Base-by-base conservation (phyloP, 2,888 invertebrate genomes). In the Ichneumoninae sp. region DNA sequence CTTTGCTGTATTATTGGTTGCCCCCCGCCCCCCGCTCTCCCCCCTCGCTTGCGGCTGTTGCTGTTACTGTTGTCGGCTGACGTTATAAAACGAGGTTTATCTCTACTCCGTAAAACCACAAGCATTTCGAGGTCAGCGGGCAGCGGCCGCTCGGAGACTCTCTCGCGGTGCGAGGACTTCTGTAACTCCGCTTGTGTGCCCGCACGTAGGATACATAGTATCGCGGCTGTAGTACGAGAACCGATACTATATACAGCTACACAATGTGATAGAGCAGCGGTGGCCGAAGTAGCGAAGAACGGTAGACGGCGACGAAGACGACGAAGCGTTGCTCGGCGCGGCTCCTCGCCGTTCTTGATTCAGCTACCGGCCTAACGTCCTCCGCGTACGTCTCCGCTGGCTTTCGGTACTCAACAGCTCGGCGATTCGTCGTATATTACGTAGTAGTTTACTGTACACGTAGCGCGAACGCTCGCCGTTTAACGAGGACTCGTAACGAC, bases 51-150 rank as follows among this genome's bases (percentile, higher is more conserved):
- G 50, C 26, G 57, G 79, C 57, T 19, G 40, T 60, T 57, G 19
- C 65, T 65, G 65, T 81, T 26, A 68, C 68, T 40, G 63, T 79
- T 70, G 44, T 44, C 69, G 79, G 75, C 70, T 44, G 75, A 66
- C 54, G 78, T 80, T 83, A 70, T 66, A 69, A 80, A 80, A 76
- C 40, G 76, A 80, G 83, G 80, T 76, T 83, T 80, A 83, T 76
- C 69, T 50, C 19, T 76, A 73, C 80, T 75, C 80, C 57, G 83
- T 80, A 71, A 80, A 83, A 79, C 75, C 80, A 60, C 83, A 68
- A 76, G 83, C 71, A 76, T 83, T 80, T 83, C 83, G 83, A 83
- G 83, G 83, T 83, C 83, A 83, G 66, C 57, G 75, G 79, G 54
- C 74, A 68, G 79, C 68, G 19, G 63, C 50, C 33, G 44, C 52